Evolutionary conservation across 1,140 invertebrate genomes (phyloP).

Genomic region (Brachionus calyciflorus): DNA sequence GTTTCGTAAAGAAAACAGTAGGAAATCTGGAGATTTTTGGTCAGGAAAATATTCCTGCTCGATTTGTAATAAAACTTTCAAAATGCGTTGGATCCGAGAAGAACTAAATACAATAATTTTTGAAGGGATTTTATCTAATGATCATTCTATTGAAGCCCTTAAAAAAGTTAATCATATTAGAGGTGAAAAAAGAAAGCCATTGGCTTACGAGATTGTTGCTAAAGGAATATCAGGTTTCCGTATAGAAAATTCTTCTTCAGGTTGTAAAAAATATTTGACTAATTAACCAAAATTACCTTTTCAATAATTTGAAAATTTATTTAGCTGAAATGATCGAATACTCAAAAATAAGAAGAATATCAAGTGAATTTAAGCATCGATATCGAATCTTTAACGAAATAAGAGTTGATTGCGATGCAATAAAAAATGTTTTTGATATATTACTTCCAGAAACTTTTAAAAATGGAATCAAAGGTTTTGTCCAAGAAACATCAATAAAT

Average conservation of each 20-base stretch:
- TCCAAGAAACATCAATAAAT: constrained; percentile 1
- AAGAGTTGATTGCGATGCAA: neutral
- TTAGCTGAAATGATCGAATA: too few relatives aligned
- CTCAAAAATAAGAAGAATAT: neutral
- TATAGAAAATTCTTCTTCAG: neutral
- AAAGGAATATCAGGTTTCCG: neutral
- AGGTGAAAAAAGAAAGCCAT: constrained; percentile 17
- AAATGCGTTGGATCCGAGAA: too few relatives aligned
- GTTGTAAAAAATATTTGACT: too few relatives aligned
- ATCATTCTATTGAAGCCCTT: neutral
- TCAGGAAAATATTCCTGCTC: constrained; percentile 13
- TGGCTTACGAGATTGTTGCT: neutral
- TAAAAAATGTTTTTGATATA: neutral
- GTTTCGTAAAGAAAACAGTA: constrained; percentile 26
- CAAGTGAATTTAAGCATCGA: constrained; percentile 2
- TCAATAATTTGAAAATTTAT: too few relatives aligned
- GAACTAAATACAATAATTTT: neutral
- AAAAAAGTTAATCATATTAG: constrained; percentile 26
- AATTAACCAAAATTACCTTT: neutral
- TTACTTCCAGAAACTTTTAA: neutral
- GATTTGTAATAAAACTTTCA: neutral
- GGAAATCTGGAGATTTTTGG: constrained; percentile 1
- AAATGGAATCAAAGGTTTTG: constrained; percentile 7
- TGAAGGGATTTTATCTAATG: too few relatives aligned
- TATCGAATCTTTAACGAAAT: constrained; percentile 1